Evolutionary conservation across 2,888 invertebrate species (phyloP).

Genomic region (Smittia aterrima): DNA sequence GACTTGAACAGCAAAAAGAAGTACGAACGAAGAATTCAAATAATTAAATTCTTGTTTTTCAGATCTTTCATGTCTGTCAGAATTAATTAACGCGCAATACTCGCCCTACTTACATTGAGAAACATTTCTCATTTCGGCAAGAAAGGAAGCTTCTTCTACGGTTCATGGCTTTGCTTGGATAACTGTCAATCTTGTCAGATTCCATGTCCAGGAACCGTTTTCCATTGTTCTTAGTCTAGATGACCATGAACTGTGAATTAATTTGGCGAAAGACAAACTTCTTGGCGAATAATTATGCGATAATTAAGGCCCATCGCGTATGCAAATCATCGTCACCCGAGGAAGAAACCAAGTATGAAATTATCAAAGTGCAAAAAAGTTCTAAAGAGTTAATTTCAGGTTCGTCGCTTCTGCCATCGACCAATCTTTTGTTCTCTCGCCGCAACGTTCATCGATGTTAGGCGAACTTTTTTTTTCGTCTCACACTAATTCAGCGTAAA

Average conservation of each 20-base stretch:
- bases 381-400: neutral
- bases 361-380: neutral
- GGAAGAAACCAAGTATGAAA: neutral
- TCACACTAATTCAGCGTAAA: neutral
- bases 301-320: neutral
- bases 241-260: neutral
- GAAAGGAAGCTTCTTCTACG: neutral
- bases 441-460: neutral
- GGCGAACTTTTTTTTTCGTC: neutral
- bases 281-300: neutral
- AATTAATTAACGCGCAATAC: neutral
- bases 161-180: neutral
- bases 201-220: slow-evolving; percentile 8
- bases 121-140: neutral
- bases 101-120: neutral
- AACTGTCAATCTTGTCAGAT: slow-evolving; percentile 2
- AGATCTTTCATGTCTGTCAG: neutral
- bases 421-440: slow-evolving; percentile 23
- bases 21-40: neutral
- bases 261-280: neutral
- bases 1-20: neutral
- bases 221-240: neutral
- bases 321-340: neutral
- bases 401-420: slow-evolving; percentile 24
- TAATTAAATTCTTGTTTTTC: neutral